phyloP scores from a whole-genome alignment of 2,797 vertebrate species.

The Acanthurus tractus region DNA sequence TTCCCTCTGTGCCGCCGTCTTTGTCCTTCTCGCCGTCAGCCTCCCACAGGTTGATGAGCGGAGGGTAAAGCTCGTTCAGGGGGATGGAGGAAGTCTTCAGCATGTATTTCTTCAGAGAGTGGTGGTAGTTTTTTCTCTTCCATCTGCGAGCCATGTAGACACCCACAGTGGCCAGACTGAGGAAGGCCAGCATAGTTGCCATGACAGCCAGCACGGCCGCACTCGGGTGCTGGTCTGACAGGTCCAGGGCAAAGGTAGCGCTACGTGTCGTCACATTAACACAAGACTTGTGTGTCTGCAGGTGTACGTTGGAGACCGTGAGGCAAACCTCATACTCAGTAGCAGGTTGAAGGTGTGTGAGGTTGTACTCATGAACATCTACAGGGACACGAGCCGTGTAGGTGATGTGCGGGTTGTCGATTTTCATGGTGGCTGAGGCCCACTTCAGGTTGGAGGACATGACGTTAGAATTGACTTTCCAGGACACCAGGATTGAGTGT shows the following conservation, averaged over 20 bases:
- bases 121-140: constrained; percentile 98
- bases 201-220: constrained; percentile 93
- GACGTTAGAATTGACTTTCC: constrained; percentile 95
- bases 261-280: constrained; percentile 96
- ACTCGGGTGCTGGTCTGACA: constrained; percentile 93
- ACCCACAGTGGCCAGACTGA: constrained; percentile 92
- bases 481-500: constrained; percentile 96
- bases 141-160: constrained; percentile 92
- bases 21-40: constrained; percentile 97
- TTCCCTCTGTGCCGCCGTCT: constrained; percentile 90
- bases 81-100: constrained; percentile 99
- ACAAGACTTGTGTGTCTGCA: constrained; percentile 96
- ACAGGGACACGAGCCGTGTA: constrained; percentile 98
- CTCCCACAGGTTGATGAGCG: constrained; percentile 99
- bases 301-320: constrained; percentile 93
- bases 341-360: constrained; percentile 95
- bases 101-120: constrained; percentile 99
- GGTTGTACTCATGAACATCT: constrained; percentile 97
- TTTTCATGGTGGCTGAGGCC: constrained; percentile 98
- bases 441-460: constrained; percentile 97
- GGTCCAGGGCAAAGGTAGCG: constrained; percentile 90
- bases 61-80: constrained; percentile 97
- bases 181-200: constrained; percentile 93
- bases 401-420: constrained; percentile 97
- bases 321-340: constrained; percentile 98